Evolutionary conservation across 1,140 invertebrate genomes (phyloP).

Genomic region (Antheraea mylitta): DNA sequence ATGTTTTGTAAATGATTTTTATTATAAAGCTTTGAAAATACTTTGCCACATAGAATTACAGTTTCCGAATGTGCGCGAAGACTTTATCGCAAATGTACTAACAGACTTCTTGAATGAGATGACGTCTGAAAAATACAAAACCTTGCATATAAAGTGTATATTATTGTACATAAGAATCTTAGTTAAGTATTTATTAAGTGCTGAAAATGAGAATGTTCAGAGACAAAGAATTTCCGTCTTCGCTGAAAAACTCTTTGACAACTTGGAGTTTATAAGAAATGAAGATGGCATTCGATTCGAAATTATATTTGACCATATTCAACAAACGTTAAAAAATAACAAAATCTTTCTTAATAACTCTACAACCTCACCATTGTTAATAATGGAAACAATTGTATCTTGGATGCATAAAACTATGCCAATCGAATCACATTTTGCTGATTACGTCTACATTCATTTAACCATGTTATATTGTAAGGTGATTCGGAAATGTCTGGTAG

Average conservation of each 20-base stretch:
- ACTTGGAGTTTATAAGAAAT: not conserved
- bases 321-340: conserved; percentile 35
- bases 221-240: conserved; percentile 30
- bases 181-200: conserved; percentile 39
- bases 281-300: not conserved
- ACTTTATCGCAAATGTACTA: conserved; percentile 24
- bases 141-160: conserved; percentile 11
- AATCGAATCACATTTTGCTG: conserved; percentile 35
- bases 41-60: conserved; percentile 37
- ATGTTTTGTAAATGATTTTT: conserved; percentile 21
- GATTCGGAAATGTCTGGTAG: conserved; percentile 34
- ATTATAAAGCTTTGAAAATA: conserved; percentile 24
- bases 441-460: conserved; percentile 44
- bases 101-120: conserved; percentile 15
- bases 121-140: conserved; percentile 3
- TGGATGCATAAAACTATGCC: conserved; percentile 36
- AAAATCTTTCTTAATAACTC: conserved; percentile 39
- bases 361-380: conserved; percentile 33
- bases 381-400: conserved; percentile 37
- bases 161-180: conserved; percentile 30
- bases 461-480: conserved; percentile 49
- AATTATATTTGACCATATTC: not conserved
- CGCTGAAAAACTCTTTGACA: conserved; percentile 35
- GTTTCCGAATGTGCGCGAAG: conserved; percentile 29
- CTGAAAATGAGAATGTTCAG: conserved; percentile 33